Conservation (phyloP, 2,113 vertebrate genomes). For the Labrus mixtus region DNA sequence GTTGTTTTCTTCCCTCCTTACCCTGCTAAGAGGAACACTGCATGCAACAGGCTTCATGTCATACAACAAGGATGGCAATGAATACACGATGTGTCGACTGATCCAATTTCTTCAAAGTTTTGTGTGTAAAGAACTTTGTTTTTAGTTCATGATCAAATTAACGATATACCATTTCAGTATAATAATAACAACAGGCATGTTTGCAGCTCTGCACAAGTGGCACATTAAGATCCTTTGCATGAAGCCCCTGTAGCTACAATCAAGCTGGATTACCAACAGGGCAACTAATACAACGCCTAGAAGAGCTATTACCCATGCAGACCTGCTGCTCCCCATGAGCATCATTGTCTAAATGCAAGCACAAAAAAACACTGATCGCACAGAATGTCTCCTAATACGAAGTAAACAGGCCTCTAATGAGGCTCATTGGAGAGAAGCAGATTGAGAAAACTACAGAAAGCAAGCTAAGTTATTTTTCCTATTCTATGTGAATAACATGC, state of each 20-base stretch:
- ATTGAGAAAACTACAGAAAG: no score
- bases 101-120: no score
- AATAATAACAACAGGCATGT: no score
- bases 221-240: no score
- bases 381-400: neutral
- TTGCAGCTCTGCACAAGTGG: no score
- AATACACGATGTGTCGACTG: neutral
- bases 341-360: neutral
- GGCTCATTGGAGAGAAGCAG: no score
- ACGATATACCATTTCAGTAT: no score
- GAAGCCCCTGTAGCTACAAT: no score
- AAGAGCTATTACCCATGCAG: neutral
- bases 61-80: neutral
- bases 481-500: neutral
- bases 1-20: slow-evolving; percentile 4
- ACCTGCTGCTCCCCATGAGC: neutral
- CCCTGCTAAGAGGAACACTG: neutral
- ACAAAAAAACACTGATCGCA: neutral
- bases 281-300: neutral
- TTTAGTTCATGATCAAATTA: no score
- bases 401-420: neutral
- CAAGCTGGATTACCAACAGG: no score
- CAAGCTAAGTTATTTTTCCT: no score
- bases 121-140: no score
- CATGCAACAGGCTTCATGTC: neutral